A percentile compares a stretch with the other conserved stretches of the same genome.
Conservation (phyloP, 2,797 vertebrate species). For the Melanogrammus aeglefinus region DNA sequence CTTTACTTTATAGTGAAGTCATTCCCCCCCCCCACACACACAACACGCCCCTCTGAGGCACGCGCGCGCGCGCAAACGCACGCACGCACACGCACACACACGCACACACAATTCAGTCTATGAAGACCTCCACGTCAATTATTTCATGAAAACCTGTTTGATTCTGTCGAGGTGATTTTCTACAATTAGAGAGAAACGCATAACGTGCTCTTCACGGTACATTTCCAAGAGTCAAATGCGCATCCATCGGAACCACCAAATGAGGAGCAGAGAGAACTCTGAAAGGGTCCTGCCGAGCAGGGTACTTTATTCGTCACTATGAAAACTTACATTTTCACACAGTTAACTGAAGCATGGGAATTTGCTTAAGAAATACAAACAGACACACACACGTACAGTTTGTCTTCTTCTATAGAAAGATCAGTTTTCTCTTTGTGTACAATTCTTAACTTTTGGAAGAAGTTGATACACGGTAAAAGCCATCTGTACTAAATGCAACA, state of each 20-base stretch:
- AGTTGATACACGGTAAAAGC: slow-evolving; percentile 55
- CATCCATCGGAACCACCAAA: not conserved
- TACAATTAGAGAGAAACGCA: not conserved
- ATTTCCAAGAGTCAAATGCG: no score
- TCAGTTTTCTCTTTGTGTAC: slow-evolving; percentile 35
- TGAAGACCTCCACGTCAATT: no score
- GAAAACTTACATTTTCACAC: slow-evolving; percentile 70
- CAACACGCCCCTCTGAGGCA: no score
- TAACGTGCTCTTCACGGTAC: not conserved
- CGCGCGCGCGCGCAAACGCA: no score
- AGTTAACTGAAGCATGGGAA: slow-evolving; percentile 64
- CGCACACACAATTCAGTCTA: no score
- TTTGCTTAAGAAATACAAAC: slow-evolving; percentile 50
- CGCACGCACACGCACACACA: no score
- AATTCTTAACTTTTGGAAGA: slow-evolving; percentile 37
- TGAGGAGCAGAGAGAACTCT: slow-evolving; percentile 8
- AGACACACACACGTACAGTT: slow-evolving; percentile 36
- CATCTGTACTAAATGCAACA: slow-evolving; percentile 58
- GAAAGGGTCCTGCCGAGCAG: slow-evolving; percentile 56
- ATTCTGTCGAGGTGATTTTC: not conserved
- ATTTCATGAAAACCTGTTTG: not conserved
- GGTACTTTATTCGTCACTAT: slow-evolving; percentile 72
- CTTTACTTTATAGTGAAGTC: not conserved
- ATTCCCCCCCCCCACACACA: no score
- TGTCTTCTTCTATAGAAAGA: slow-evolving; percentile 42